Evolutionary conservation across 2,888 invertebrate genomes (phyloP).

Genomic region (Drosophila putrida): DNA sequence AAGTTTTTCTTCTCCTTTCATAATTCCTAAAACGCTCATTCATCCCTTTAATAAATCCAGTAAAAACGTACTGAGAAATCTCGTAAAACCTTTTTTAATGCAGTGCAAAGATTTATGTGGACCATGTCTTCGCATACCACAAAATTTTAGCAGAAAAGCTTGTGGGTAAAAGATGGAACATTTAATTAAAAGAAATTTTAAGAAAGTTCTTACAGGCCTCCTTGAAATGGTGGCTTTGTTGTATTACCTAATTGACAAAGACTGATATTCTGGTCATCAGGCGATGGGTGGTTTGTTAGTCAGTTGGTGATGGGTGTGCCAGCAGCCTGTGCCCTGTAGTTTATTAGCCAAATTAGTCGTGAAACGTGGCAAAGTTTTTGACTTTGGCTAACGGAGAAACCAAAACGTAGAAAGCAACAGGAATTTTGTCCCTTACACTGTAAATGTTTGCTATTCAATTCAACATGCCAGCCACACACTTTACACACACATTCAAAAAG

Average conservation of each 20-base stretch:
- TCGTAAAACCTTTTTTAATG: background rate
- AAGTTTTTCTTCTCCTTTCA: too few species aligned
- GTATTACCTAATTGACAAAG: constrained; percentile 65
- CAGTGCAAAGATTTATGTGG: background rate
- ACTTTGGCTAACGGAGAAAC: constrained; percentile 32
- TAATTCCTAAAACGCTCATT: too few species aligned
- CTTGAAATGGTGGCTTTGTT: constrained; percentile 27
- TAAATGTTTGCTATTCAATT: constrained; percentile 32
- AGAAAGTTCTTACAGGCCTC: constrained; percentile 19
- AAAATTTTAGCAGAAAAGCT: background rate
- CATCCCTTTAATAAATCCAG: too few species aligned
- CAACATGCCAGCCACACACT: constrained; percentile 27
- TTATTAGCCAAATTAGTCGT: constrained; percentile 73
- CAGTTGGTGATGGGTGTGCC: constrained; percentile 2
- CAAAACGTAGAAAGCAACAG: constrained; percentile 17
- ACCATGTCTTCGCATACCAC: background rate
- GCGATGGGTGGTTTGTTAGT: background rate
- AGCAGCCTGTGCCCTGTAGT: constrained; percentile 35
- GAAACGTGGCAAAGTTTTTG: constrained; percentile 50
- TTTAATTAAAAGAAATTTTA: constrained; percentile 55
- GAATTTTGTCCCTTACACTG: constrained; percentile 6
- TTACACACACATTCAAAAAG: constrained; percentile 19
- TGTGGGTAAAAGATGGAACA: constrained; percentile 12
- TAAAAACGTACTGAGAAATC: too few species aligned
- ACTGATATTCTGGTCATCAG: constrained; percentile 57